A percentile compares a stretch with the other conserved stretches of the same genome.
phyloP scores from a whole-genome alignment of 2,888 invertebrate species.

The Thereva nobilitata region DNA sequence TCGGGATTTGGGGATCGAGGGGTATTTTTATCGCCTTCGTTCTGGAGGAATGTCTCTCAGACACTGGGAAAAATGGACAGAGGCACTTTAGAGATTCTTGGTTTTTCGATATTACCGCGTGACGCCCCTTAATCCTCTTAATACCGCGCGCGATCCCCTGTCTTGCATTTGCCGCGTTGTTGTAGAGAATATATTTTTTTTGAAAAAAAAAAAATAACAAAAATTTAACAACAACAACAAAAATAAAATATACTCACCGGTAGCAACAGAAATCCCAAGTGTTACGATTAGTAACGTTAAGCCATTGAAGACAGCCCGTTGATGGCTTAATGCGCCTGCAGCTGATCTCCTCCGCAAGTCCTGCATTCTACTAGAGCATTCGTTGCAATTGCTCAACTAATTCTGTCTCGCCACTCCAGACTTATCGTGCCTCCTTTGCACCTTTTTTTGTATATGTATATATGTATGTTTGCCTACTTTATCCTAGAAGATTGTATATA shows the following conservation, averaged over 20 bases:
- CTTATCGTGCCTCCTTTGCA: not conserved
- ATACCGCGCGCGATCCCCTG: constrained; percentile 4
- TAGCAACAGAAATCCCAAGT: constrained; percentile 18
- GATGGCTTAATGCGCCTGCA: constrained; percentile 32
- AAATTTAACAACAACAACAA: not conserved
- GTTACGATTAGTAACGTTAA: constrained; percentile 7
- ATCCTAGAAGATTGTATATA: no score
- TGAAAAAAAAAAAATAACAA: constrained; percentile 10
- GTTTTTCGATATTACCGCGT: no score
- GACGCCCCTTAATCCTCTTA: constrained; percentile 28
- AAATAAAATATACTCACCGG: constrained; percentile 18
- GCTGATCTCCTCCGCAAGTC: constrained; percentile 18
- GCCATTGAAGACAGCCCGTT: constrained; percentile 31
- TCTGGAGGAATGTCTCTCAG: no score
- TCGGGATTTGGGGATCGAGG: no score
- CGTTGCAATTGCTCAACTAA: constrained; percentile 3
- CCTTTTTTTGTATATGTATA: no score
- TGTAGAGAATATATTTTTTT: no score
- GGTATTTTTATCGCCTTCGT: no score
- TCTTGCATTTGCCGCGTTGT: no score
- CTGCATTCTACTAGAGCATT: constrained; percentile 21
- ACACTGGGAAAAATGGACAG: no score
- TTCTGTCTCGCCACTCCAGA: not conserved
- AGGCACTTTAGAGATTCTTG: no score
- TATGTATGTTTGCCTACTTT: no score